Base-by-base conservation (phyloP, 2,888 invertebrate species). In the Pediacus dermestoides region DNA sequence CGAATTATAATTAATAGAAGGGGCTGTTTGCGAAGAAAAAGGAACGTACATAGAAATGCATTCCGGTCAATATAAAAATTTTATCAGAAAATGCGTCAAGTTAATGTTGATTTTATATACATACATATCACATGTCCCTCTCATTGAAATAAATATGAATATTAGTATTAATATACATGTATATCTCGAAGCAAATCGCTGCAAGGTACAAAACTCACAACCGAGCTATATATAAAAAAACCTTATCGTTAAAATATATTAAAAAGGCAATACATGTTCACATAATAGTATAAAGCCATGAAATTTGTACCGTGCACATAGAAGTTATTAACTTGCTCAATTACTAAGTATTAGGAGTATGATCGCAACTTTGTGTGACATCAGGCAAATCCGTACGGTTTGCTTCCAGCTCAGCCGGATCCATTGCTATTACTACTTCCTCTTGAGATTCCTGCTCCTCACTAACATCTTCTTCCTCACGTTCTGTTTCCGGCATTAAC, bases 401-500 rank as follows among this genome's bases (percentile, higher is more conserved):
- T 15, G 54, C 51, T 21, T 60, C 60, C 4, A 26, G 12, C 41
- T 53, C 26, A 53, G 53, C 32, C 22, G 33, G 37, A 18, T 28
- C 15, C 23, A 31, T 7, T 30, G 30, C n/a, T 1, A 37, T 30
- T 2, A 37, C 41, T 7, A 32, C 32, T 36, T 67, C 67, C 34
- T 67, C 66, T 39, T 64, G 66, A 10, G 63, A 61, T 39, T 64
- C 63, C 16, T 64, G 66, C 28, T 67, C 67, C 46, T 68, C 68
- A 37, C 61, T 63, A 6, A 55, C 56, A 27, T 65, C 66, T 11
- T 67, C 67, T 13, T 63, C 64, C 9, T 67, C 66, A 8, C 60
- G 49, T 34, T 68, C 82, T 59, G 79, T 79, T 50, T 84, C 82
- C 1, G 85, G 83, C 59, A 83, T 81, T 21, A 89, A 70, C 60